Conservation (phyloP, 2,797 vertebrate species). For the Otus scops region DNA sequence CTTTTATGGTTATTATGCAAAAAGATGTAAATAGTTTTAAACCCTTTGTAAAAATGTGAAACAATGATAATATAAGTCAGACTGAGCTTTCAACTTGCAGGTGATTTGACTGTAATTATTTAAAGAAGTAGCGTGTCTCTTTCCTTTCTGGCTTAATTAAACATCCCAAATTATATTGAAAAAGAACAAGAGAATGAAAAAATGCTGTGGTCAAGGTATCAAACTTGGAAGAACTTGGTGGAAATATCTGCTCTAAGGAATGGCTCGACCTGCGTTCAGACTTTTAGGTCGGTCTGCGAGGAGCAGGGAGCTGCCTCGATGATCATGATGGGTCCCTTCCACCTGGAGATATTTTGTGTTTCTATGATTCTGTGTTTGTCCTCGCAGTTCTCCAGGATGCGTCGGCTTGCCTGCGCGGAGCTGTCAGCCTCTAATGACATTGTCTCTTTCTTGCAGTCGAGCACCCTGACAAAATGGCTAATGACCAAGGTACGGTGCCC, state of each 20-base stretch:
- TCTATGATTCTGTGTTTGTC: background rate
- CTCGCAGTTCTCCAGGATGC: background rate
- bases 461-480: constrained; percentile 92
- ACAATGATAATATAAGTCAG: background rate
- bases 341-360: background rate
- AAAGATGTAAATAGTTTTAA: background rate
- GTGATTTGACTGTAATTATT: constrained; percentile 16
- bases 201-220: background rate
- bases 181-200: background rate
- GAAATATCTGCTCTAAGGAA: background rate
- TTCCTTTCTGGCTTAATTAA: constrained; percentile 31
- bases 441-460: constrained; percentile 79
- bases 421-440: constrained; percentile 51
- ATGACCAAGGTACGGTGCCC: constrained; percentile 85
- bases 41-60: background rate
- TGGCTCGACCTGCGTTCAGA: background rate
- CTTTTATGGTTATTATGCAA: background rate
- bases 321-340: background rate
- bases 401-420: background rate
- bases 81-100: background rate
- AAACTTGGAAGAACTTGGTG: background rate
- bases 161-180: background rate
- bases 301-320: background rate
- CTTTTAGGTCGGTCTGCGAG: no score
- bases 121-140: background rate